Conservation (phyloP, 2,888 invertebrate genomes). For the Oscheius sp. region DNA sequence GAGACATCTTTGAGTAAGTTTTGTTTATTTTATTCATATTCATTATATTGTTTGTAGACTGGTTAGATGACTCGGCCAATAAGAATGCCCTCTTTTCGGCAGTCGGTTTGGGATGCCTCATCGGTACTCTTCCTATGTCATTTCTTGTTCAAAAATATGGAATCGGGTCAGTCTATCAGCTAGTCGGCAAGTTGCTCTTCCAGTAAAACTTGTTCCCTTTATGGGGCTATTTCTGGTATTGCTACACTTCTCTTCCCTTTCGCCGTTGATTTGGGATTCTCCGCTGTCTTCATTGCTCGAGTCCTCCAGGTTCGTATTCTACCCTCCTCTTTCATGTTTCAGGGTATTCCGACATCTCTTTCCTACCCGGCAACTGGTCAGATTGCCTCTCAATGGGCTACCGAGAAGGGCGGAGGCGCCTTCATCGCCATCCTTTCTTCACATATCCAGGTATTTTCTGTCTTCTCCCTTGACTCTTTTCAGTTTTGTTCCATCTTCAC, state of each 20-base stretch:
- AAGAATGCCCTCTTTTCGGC: constrained; percentile 45
- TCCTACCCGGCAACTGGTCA: constrained; percentile 48
- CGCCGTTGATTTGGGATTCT: constrained; percentile 43
- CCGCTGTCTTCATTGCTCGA: constrained; percentile 41
- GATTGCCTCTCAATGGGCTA: constrained; percentile 50
- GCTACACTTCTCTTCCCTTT: constrained; percentile 47
- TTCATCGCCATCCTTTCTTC: constrained; percentile 52
- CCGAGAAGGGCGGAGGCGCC: constrained; percentile 42
- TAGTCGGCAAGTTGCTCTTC: not conserved
- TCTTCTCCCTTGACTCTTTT: not conserved
- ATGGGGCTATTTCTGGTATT: constrained; percentile 41
- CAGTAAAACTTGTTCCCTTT: constrained; percentile 24
- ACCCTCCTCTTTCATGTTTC: not conserved
- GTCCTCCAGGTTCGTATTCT: constrained; percentile 29
- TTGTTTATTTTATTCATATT: not conserved
- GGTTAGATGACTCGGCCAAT: constrained; percentile 12
- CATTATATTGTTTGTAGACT: not conserved
- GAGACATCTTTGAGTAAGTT: constrained; percentile 12
- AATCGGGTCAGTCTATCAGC: constrained; percentile 38
- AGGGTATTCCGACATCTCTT: constrained; percentile 49
- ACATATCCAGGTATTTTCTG: constrained; percentile 40
- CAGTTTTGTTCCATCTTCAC: constrained; percentile 44
- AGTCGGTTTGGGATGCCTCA: constrained; percentile 49
- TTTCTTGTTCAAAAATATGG: constrained; percentile 41
- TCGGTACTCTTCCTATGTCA: constrained; percentile 50